phyloP scores from a whole-genome alignment of 64 coral and sea anemone species.

The Montipora sp. region DNA sequence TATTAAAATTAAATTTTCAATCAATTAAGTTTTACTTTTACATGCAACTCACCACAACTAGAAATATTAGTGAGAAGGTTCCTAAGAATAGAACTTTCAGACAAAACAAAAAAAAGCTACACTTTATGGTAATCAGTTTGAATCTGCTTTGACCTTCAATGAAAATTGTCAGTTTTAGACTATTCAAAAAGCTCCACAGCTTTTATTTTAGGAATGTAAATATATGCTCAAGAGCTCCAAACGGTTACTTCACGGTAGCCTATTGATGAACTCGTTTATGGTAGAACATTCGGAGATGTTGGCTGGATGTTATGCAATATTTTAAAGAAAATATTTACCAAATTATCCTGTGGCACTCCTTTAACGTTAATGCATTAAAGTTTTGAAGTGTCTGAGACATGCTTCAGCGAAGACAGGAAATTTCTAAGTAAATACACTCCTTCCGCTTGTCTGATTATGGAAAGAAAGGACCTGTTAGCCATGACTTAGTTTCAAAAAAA shows the following conservation, averaged over 20 bases:
- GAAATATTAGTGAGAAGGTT: neutral
- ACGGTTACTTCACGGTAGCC: neutral
- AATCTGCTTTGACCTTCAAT: neutral
- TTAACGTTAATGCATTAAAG: neutral
- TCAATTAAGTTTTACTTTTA: neutral
- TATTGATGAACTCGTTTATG: too few relatives aligned
- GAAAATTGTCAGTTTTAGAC: neutral
- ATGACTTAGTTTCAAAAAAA: neutral
- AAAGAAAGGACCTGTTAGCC: neutral
- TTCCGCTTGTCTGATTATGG: neutral
- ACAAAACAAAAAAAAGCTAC: conserved; percentile 14
- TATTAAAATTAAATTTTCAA: neutral
- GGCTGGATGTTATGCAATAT: too few relatives aligned
- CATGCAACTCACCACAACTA: neutral
- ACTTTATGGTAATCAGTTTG: neutral
- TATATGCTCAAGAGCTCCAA: neutral
- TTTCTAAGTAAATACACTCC: neutral
- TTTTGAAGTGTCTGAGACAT: neutral
- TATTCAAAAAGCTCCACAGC: neutral
- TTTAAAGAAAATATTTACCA: neutral
- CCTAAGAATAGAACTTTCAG: conserved; percentile 23
- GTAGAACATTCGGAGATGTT: too few relatives aligned
- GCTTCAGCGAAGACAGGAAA: neutral
- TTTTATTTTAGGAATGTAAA: conserved; percentile 20
- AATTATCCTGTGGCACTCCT: neutral